These are phyloP conservation scores for Mimas tiliae DNA, from an alignment of 2,888 invertebrate genomes.

Conservation along the genomic window DNA sequence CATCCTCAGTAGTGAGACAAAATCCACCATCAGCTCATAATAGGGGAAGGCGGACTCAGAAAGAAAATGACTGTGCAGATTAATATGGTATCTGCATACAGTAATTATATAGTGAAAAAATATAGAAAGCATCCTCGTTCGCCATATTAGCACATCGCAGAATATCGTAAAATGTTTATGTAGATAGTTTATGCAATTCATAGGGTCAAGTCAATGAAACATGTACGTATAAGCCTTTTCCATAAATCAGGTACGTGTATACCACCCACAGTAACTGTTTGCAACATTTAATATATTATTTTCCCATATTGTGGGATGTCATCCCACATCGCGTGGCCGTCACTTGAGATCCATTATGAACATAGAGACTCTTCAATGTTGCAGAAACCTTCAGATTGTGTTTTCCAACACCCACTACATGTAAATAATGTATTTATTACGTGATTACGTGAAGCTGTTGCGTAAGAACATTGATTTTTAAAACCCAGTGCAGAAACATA, in stretches of 20 bases:
- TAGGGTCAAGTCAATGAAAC: no score
- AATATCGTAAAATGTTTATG: no score
- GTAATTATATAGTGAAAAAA: no score
- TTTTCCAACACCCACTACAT: constrained; percentile 10
- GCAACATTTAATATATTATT: neutral
- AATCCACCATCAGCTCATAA: no score
- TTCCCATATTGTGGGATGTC: constrained; percentile 15
- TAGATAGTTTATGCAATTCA: no score
- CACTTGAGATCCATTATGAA: constrained; percentile 28
- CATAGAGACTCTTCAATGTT: constrained; percentile 29
- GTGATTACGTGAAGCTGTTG: neutral
- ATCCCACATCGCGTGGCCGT: constrained; percentile 7
- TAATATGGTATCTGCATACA: no score
- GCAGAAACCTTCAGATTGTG: constrained; percentile 2
- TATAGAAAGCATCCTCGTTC: no score
- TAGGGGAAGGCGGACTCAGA: no score
- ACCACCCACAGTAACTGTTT: constrained; percentile 1
- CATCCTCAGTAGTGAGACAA: no score
- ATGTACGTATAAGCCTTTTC: neutral
- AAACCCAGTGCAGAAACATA: no score
- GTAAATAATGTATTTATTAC: neutral
- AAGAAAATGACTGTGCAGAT: no score
- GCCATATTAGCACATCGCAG: no score
- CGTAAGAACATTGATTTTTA: neutral
- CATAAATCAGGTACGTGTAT: neutral